Percentiles rank a stretch among this genome's conserved stretches.
Conservation (phyloP, 37 sponge, comb jelly and placozoan species). For the Ephydatia muelleri region DNA sequence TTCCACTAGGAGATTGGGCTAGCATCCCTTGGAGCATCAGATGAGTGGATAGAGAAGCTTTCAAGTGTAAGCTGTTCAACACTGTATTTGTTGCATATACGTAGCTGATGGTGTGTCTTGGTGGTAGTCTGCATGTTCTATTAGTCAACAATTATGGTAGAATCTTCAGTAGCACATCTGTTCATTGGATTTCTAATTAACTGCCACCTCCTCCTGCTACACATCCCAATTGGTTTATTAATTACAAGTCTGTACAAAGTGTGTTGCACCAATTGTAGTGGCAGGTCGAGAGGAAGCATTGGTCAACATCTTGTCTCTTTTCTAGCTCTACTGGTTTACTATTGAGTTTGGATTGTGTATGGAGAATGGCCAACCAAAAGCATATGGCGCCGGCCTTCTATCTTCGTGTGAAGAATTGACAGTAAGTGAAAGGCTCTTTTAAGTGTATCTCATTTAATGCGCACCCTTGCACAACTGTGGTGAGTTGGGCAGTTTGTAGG, state of each 20-base stretch:
- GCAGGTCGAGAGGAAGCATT: too few relatives aligned
- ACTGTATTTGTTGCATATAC: too few relatives aligned
- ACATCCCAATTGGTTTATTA: too few relatives aligned
- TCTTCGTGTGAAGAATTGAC: slow-evolving; percentile 60
- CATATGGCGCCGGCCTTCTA: slow-evolving; percentile 76
- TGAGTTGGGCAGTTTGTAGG: too few relatives aligned
- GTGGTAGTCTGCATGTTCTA: too few relatives aligned
- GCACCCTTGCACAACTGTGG: not conserved
- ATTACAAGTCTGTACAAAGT: too few relatives aligned
- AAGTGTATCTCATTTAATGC: not conserved
- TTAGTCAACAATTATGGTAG: too few relatives aligned
- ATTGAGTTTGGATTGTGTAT: slow-evolving; percentile 69
- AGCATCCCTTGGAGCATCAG: slow-evolving; percentile 77
- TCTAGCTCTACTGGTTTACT: slow-evolving; percentile 78
- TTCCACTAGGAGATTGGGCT: slow-evolving; percentile 67
- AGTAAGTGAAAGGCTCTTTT: not conserved
- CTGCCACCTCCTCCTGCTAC: too few relatives aligned
- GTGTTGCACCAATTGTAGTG: too few relatives aligned
- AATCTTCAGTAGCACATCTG: too few relatives aligned
- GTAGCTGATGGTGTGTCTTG: too few relatives aligned
- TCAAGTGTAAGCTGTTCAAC: slow-evolving; percentile 42
- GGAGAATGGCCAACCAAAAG: slow-evolving; percentile 62
- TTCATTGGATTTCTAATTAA: too few relatives aligned
- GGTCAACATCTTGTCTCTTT: not conserved
- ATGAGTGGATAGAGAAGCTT: slow-evolving; percentile 79